phyloP scores from a whole-genome alignment of 2,797 vertebrate genomes.

The Allobates femoralis region DNA sequence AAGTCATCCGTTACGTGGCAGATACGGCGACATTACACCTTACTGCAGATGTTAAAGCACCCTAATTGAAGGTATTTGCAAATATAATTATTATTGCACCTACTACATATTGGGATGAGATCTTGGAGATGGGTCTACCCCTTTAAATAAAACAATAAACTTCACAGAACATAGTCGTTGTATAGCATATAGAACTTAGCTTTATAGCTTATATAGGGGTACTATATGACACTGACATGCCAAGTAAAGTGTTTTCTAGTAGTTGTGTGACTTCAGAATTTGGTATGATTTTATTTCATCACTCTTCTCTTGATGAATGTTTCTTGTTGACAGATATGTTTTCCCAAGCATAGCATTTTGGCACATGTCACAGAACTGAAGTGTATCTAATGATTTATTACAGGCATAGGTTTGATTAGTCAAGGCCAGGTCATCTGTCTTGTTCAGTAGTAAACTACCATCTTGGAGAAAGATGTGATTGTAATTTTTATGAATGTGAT shows the following conservation, averaged over 20 bases:
- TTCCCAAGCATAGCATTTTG: slow-evolving; percentile 48
- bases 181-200: background rate
- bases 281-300: background rate
- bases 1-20: too few species aligned
- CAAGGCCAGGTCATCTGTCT: slow-evolving; percentile 35
- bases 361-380: slow-evolving; percentile 20
- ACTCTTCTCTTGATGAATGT: slow-evolving; percentile 30
- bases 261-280: background rate
- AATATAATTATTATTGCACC: too few species aligned
- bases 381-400: slow-evolving; percentile 43
- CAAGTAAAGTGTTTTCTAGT: background rate
- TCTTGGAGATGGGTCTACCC: too few species aligned
- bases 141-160: too few species aligned
- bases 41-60: too few species aligned
- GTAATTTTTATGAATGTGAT: background rate
- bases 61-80: too few species aligned
- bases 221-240: too few species aligned
- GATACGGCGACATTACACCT: too few species aligned
- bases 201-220: background rate
- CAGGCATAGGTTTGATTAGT: slow-evolving; percentile 37
- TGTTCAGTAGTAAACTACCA: slow-evolving; percentile 8
- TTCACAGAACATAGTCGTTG: too few species aligned
- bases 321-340: slow-evolving; percentile 31
- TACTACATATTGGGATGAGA: too few species aligned
- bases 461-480: background rate